Evolutionary conservation across 2,888 invertebrate genomes (phyloP).

Genomic region (Myopa testacea): DNA sequence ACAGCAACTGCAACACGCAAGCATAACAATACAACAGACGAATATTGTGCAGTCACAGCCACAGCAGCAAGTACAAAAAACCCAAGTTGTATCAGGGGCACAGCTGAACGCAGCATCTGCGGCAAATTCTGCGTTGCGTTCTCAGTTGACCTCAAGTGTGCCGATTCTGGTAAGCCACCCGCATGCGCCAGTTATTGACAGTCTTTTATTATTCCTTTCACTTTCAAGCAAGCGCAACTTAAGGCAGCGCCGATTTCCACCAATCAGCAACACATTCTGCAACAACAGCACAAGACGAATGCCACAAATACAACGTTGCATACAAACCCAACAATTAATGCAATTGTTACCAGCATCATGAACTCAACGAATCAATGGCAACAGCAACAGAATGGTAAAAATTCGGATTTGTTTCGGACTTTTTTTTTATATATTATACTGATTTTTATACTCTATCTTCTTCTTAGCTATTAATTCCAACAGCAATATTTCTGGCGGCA

Average conservation of each 20-base stretch:
- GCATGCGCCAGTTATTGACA: neutral
- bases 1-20: conserved; percentile 55
- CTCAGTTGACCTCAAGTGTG: conserved; percentile 69
- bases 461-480: conserved; percentile 43
- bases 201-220: neutral
- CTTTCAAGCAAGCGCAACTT: conserved; percentile 75
- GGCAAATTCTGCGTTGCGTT: conserved; percentile 67
- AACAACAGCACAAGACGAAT: conserved; percentile 48
- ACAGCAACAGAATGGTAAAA: conserved; percentile 69
- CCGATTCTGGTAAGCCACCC: conserved; percentile 75
- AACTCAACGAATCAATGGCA: conserved; percentile 85
- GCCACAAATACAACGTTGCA: conserved; percentile 57
- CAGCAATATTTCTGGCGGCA: conserved; percentile 40
- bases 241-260: conserved; percentile 69
- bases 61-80: conserved; percentile 49
- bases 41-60: conserved; percentile 52
- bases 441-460: neutral
- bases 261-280: conserved; percentile 52
- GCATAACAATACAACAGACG: conserved; percentile 65
- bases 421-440: neutral
- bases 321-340: conserved; percentile 76
- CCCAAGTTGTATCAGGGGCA: conserved; percentile 54
- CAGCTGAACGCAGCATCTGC: conserved; percentile 64
- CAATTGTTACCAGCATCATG: conserved; percentile 83
- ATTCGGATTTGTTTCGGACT: neutral